Evolutionary conservation across 2,797 vertebrate species (phyloP).

Genomic region (Acanthopagrus latus): DNA sequence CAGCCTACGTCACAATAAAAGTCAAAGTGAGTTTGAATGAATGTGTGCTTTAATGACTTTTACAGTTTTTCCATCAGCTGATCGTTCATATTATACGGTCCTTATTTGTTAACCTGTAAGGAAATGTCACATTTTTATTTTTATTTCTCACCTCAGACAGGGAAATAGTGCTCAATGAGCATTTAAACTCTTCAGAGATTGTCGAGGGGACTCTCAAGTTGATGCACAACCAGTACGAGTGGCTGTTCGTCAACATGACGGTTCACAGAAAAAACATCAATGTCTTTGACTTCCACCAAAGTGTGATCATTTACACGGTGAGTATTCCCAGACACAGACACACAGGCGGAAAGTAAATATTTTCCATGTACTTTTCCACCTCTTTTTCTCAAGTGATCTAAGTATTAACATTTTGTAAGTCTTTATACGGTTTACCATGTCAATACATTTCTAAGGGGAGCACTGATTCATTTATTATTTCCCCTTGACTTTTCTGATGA

Average conservation of each 20-base stretch:
- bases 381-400: no score
- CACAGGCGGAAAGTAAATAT: no score
- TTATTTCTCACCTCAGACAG: neutral
- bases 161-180: neutral
- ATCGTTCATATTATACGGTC: neutral
- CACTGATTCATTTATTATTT: no score
- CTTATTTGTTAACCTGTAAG: neutral
- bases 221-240: constrained; percentile 19
- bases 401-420: no score
- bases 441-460: no score
- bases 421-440: no score
- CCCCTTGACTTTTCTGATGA: no score
- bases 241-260: constrained; percentile 13
- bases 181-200: rapidly evolving
- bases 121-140: neutral
- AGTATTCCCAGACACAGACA: neutral
- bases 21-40: neutral
- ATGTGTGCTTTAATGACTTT: neutral
- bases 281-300: neutral
- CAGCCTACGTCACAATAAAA: no score
- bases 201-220: neutral
- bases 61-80: neutral
- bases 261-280: neutral
- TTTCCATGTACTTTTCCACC: no score
- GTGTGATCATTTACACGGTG: neutral